Conservation (phyloP, 1,140 invertebrate genomes). For the Zophobas morio region DNA sequence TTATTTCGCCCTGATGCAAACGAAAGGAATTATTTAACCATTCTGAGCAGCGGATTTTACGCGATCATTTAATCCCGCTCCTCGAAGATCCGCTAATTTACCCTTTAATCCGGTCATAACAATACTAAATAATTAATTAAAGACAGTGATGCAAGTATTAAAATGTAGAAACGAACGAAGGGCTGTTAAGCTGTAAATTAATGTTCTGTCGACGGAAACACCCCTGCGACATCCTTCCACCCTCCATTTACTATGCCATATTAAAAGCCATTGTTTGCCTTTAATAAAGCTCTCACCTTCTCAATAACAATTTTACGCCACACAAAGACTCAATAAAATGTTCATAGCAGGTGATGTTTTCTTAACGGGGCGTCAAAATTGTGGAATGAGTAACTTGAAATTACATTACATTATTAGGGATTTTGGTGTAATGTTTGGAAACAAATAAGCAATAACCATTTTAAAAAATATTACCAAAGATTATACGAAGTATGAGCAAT, state of each 20-base stretch:
- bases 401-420: no score
- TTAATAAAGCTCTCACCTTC: slow-evolving; percentile 16
- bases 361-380: background rate
- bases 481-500: no score
- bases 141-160: slow-evolving; percentile 8
- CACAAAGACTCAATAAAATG: slow-evolving; percentile 1
- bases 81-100: no score
- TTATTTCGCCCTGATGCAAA: no score
- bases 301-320: slow-evolving; percentile 14
- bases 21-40: no score
- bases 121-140: slow-evolving; percentile 6
- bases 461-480: no score
- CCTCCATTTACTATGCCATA: background rate
- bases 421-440: no score
- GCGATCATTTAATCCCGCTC: no score
- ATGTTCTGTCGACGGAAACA: background rate
- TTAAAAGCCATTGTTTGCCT: slow-evolving; percentile 23
- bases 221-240: background rate
- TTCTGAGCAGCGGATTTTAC: no score
- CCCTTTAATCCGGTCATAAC: no score
- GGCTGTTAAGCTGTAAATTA: slow-evolving; percentile 7
- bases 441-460: no score
- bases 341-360: background rate
- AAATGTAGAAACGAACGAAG: slow-evolving; percentile 1
- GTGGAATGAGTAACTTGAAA: no score